A percentile compares a stretch with the other conserved stretches of the same genome.
Conservation (phyloP, 2,113 vertebrate species). For the Pelecanus crispus region DNA sequence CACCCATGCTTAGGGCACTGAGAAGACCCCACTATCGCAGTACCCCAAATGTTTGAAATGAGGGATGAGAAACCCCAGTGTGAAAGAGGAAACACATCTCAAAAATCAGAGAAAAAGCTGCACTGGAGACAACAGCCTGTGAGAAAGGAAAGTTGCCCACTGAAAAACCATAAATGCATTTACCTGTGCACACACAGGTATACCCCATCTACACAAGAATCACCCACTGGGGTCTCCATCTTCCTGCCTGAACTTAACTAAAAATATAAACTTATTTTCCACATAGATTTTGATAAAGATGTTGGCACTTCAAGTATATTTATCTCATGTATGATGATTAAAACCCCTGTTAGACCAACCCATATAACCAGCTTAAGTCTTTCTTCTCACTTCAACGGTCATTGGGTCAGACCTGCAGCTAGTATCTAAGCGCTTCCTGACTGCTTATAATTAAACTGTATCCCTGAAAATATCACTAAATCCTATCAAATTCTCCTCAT, state of each 20-base stretch:
- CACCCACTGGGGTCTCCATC: neutral
- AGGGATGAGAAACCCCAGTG: neutral
- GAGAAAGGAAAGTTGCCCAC: neutral
- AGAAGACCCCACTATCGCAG: neutral
- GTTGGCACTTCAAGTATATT: neutral
- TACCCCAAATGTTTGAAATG: neutral
- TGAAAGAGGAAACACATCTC: neutral
- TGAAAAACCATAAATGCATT: neutral
- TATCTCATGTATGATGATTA: neutral
- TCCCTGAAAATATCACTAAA: conserved; percentile 17
- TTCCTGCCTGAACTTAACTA: neutral
- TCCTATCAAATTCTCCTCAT: conserved; percentile 40
- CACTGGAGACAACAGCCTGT: neutral
- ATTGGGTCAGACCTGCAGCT: neutral
- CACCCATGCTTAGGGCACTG: neutral
- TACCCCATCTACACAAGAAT: neutral
- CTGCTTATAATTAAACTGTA: neutral
- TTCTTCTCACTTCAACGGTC: neutral
- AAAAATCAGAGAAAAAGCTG: neutral
- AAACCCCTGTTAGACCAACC: neutral
- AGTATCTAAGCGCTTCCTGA: neutral
- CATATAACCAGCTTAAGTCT: neutral
- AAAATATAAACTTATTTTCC: neutral
- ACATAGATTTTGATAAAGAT: neutral
- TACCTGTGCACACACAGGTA: neutral